Base-by-base conservation (phyloP, 2,113 vertebrate genomes). In the Sterrhoptilus dennistouni region DNA sequence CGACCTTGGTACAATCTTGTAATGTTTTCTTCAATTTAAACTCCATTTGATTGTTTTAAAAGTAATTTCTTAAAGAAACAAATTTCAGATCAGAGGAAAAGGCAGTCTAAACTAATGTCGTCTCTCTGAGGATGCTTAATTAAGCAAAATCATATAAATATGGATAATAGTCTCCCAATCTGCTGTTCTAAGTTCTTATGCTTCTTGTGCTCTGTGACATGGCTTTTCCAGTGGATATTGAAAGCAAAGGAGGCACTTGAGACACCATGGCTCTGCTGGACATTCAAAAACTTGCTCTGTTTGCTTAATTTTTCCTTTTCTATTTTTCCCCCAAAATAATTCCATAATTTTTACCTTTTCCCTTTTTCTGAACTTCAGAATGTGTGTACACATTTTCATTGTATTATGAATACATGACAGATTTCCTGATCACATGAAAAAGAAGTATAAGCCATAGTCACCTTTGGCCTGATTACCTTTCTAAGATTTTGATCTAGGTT, bases 271-370 rank as follows among this genome's bases (percentile, higher is more conserved):
- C 91, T 78, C 42, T 64, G 2, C 25, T 29, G 90, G 31, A 10
- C 7, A 21, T 53, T 79, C 4, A 91, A 57, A 91, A 65, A 31
- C 57, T 66, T 83, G 4, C 12, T 60, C 23, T 38, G 6, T 16
- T 8, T 1, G 6, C 23, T 44, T 9, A 22, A 49, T 44, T 9
- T 83, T 49, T 64, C 12, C 47, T 47, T 36, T 38, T 38, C 38
- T 38, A 38, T 38, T 21, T 14, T 6, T 12, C 4, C 3, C 2
- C 2, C 3, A 4, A 12, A 25, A 54, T 15, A 28, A 22, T 4
- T 61, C 7, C 15, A 7, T 45, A 42, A 14, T 63, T 47, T 88
- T 85, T 52, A 66, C 14, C 6, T 79, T 84, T 70, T 75, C 14
- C 2, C 7, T 89, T n/a, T 53, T 85, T 45, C n/a, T 38, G 56